phyloP scores from a whole-genome alignment of 2,888 invertebrate species.

The Ditula angustiorana region DNA sequence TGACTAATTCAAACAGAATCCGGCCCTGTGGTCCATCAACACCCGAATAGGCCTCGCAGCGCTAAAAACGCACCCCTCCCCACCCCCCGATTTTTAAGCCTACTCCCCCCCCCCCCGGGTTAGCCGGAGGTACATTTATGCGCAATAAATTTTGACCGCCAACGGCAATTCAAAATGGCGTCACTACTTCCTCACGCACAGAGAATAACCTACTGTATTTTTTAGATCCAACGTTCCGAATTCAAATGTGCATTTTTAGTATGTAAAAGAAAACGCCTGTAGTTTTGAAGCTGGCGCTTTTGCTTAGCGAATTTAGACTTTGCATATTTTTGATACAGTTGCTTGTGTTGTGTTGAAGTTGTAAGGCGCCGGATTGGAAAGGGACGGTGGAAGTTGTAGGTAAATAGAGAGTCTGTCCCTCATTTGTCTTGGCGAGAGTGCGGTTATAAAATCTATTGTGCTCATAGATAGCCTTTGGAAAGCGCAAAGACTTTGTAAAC shows the following conservation, averaged over 20 bases:
- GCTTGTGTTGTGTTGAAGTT: constrained; percentile 58
- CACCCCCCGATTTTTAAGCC: constrained; percentile 84
- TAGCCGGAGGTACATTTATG: constrained; percentile 85
- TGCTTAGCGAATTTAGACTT: constrained; percentile 69
- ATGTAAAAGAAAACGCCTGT: constrained; percentile 76
- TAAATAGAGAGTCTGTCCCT: constrained; percentile 78
- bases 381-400: constrained; percentile 72
- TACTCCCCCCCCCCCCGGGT: constrained; percentile 81
- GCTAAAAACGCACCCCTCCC: constrained; percentile 84
- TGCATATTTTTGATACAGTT: constrained; percentile 56
- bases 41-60: constrained; percentile 81
- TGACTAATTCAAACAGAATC: constrained; percentile 44
- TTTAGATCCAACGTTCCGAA: constrained; percentile 48
- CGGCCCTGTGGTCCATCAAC: constrained; percentile 76
- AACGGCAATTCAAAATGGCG: constrained; percentile 70
- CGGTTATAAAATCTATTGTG: constrained; percentile 74
- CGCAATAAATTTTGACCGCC: constrained; percentile 85
- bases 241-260: constrained; percentile 51
- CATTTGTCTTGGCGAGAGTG: constrained; percentile 81
- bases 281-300: constrained; percentile 70
- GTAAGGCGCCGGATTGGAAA: constrained; percentile 73
- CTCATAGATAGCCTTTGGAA: constrained; percentile 41
- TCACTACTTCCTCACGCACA: constrained; percentile 53
- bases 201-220: constrained; percentile 48
- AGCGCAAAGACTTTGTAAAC: constrained; percentile 36